Evolutionary conservation across 1,140 invertebrate species (phyloP).

Genomic region (Drosophila sturtevanti): DNA sequence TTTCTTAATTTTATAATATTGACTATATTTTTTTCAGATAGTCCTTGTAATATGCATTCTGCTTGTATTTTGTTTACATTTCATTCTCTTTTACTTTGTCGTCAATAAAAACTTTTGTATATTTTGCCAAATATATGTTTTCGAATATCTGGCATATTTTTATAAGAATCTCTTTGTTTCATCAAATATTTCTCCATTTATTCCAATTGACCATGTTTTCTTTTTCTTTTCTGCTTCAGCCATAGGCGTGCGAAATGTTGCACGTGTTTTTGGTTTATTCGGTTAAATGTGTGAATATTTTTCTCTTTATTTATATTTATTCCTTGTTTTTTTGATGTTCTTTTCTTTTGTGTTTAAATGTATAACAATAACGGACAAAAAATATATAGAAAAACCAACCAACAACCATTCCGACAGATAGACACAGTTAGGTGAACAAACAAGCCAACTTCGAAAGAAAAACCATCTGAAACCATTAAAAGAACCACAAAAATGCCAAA

Average conservation of each 20-base stretch:
- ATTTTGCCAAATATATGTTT: constrained; percentile 23
- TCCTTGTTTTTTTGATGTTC: not conserved
- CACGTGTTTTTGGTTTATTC: constrained; percentile 5
- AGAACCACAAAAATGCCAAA: constrained; percentile 1
- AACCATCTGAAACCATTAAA: constrained; percentile 3
- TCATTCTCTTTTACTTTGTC: too few species aligned
- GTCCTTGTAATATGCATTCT: not conserved
- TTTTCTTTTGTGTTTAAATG: not conserved
- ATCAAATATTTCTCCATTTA: constrained; percentile 1
- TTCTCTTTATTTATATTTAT: constrained; percentile 3
- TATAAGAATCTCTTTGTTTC: not conserved
- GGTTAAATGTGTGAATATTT: not conserved
- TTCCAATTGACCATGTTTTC: not conserved
- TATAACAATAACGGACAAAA: constrained; percentile 9
- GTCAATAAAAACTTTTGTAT: not conserved
- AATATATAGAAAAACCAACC: not conserved
- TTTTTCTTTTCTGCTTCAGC: not conserved
- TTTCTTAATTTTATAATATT: not conserved
- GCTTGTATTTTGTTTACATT: not conserved
- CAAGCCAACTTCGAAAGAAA: not conserved
- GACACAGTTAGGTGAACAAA: constrained; percentile 4
- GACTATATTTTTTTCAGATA: not conserved
- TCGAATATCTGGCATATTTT: constrained; percentile 10
- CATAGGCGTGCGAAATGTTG: constrained; percentile 5
- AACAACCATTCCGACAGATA: constrained; percentile 9